Percentiles rank a stretch among this genome's conserved stretches.
phyloP scores from a whole-genome alignment of 2,113 vertebrate genomes.

The Percopsis transmontana region DNA sequence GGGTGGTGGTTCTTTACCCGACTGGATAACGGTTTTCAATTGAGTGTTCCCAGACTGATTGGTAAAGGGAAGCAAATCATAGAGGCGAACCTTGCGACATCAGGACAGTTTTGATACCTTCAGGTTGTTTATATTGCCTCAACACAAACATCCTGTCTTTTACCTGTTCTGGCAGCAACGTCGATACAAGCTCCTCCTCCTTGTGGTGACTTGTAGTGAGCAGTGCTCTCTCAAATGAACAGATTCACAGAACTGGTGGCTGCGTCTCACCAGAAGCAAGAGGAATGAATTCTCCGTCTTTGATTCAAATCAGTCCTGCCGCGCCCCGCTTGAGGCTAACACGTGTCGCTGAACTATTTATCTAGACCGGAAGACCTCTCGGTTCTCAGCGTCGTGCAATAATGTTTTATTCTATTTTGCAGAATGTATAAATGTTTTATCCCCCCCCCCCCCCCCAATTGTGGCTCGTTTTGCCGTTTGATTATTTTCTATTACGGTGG shows the following conservation, averaged over 20 bases:
- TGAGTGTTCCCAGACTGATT: too few relatives aligned
- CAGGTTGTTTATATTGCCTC: too few relatives aligned
- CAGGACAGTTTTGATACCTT: not conserved
- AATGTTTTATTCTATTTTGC: constrained; percentile 3
- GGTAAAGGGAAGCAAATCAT: not conserved
- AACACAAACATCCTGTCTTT: too few relatives aligned
- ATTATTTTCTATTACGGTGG: constrained; percentile 21
- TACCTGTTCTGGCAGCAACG: too few relatives aligned
- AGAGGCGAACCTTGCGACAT: not conserved
- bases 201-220: not conserved
- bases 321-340: constrained; percentile 28
- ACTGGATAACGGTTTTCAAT: too few relatives aligned
- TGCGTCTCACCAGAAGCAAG: constrained; percentile 24
- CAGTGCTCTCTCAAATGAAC: constrained; percentile 9
- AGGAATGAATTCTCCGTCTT: constrained; percentile 30
- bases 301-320: constrained; percentile 13
- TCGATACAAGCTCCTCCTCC: not conserved
- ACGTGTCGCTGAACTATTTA: constrained; percentile 34
- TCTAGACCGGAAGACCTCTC: constrained; percentile 5
- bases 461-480: constrained; percentile 38
- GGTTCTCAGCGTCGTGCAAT: constrained; percentile 39
- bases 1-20: too few relatives aligned
- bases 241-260: constrained; percentile 12
- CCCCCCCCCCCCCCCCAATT: constrained; percentile 46
- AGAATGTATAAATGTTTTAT: constrained; percentile 16